Evolutionary conservation across 2,888 invertebrate genomes (phyloP), one percentile per base, ranked within the genome.

Genomic region (Timema cristinae): DNA sequence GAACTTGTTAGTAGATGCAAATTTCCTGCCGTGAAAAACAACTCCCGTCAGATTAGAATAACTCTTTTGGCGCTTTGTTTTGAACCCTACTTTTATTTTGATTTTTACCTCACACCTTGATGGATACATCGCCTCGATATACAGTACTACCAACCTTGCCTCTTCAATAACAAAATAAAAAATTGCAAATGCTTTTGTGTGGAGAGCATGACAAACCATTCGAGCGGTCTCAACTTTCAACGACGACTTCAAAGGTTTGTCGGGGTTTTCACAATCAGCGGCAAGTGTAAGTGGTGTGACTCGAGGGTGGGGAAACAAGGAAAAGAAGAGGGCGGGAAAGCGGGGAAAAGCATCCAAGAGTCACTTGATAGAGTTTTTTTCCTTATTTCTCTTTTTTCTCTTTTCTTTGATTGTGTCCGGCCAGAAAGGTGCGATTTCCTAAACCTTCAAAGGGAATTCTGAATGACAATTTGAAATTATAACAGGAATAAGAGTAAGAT

Each of bases 141-240:
- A 59, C 59, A 9, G 16, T 13, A 32, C 59, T 8, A 59, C n/a
- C 59, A 8, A 16, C 59, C 59, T 59, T 48, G 32, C 63, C 9
- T 47, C 16, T 47, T 13, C 63, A 32, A n/a, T 16, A 59, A 59
- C 15, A 63, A 47, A 63, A 63, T 13, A 63, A 63, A n/a, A 63
- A 63, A 63, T 63, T 63, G 63, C 63, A n/a, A 63, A 16, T 48
- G 11, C 63, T 48, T 63, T 63, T 63, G 63, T 63, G 63, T 47
- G 32, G 47, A 10, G 63, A 9, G 32, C 54, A 32, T 32, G 32
- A 32, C 32, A 32, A 32, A 32, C 32, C 32, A 32, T 32, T 32
- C 32, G 32, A 32, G 32, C 32, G 32, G 32, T 32, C 32, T 32
- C 32, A 32, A 32, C 32, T 32, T 32, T 32, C 32, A 32, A 32